Evolutionary conservation across 2,888 invertebrate genomes (phyloP), one percentile per base, ranked within the genome.

Genomic region (Torymus aiolomorphi): DNA sequence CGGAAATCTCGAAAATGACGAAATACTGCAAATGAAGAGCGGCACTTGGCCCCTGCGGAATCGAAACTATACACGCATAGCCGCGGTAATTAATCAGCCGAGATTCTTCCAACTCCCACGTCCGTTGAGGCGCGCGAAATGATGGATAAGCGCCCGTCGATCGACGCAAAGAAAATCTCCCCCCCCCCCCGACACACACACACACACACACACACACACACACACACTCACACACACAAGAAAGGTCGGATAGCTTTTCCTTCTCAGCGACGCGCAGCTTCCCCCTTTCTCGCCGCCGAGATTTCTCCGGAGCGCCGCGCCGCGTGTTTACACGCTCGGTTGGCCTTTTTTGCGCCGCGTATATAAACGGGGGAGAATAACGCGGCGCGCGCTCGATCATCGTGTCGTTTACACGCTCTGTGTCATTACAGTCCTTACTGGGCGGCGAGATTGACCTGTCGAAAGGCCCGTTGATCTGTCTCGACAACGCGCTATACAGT

Each of bases 311-410:
- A 24, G 24, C 24, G n/a, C n/a, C n/a, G n/a, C n/a, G 31, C 31
- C 5, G 31, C 31, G 31, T 31, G 31, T 31, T 31, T 31, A 31
- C 31, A 31, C 54, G 54, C 63, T 18, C 63, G 63, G 56, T 73
- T 56, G 63, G 59, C 61, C 49, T 42, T 24, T 42, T 24, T 14
- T 16, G 52, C 54, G 18, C 54, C 52, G 16, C 52, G 24, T 13
- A 13, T 69, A 52, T 69, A 72, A 78, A 72, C 80, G 78, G 69
- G 76, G 83, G 80, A 3, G 31, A 31, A 83, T 83, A 82, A 78
- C 72, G 62, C 76, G 62, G 57, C 61, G 57, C 62, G 67, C 80
- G 83, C 71, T 83, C 83, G 81, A 83, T 83, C 83, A 83, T 77
- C 59, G 78, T 80, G 69, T 72, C 82, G 81, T 74, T 82, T 80